phyloP scores from a whole-genome alignment of 2,113 vertebrate species.

The Acrocephalus kingi region DNA sequence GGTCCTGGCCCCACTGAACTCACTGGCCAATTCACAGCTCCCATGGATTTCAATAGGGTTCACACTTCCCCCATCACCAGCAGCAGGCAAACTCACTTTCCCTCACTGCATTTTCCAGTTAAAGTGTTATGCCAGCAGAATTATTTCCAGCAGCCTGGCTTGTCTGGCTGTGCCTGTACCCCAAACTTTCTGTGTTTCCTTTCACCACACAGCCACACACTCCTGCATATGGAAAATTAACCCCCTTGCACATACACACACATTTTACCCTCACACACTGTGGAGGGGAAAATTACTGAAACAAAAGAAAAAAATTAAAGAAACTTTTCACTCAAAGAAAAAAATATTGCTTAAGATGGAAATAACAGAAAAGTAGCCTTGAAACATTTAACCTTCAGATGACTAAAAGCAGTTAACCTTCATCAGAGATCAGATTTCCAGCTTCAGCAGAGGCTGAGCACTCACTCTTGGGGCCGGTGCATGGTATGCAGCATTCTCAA shows the following conservation, averaged over 20 bases:
- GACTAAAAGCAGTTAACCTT: constrained; percentile 22
- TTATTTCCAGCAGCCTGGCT: neutral
- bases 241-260: neutral
- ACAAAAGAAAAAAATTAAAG: neutral
- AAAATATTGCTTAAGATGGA: neutral
- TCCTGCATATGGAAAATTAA: neutral
- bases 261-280: neutral
- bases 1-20: neutral
- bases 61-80: neutral
- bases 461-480: neutral
- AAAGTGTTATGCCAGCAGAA: neutral
- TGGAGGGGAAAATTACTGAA: neutral
- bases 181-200: neutral
- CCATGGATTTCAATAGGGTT: neutral
- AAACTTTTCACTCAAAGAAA: neutral
- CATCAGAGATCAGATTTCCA: constrained; percentile 7
- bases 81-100: neutral
- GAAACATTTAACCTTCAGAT: constrained; percentile 1
- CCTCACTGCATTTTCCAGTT: neutral
- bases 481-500: neutral
- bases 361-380: neutral
- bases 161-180: neutral
- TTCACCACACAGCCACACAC: neutral
- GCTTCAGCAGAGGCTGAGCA: neutral
- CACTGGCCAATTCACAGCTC: neutral